Conservation (phyloP, 2,113 vertebrate species). For the Lagopus leucura region DNA sequence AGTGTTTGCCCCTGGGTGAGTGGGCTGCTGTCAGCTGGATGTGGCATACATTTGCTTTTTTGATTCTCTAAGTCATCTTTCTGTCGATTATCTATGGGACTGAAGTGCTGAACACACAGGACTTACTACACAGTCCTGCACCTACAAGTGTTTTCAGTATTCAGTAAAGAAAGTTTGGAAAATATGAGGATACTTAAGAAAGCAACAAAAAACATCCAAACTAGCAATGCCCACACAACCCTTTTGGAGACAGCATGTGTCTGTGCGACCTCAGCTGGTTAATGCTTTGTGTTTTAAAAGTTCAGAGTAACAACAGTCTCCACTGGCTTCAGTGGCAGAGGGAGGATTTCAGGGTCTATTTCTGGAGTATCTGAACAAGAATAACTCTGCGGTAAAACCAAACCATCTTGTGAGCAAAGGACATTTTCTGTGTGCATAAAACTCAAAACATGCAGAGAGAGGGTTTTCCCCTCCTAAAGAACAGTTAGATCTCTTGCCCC, state of each 20-base stretch:
- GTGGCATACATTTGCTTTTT: background rate
- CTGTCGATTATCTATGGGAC: background rate
- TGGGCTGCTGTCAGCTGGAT: background rate
- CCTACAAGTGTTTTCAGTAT: background rate
- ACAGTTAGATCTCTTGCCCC: background rate
- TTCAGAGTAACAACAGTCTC: background rate
- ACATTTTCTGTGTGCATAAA: background rate
- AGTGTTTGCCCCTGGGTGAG: fast-evolving
- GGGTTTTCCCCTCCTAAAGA: background rate
- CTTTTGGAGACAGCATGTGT: fast-evolving
- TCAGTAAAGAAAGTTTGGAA: background rate
- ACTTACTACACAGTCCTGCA: background rate
- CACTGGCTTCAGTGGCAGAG: background rate
- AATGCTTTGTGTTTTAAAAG: background rate
- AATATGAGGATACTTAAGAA: background rate
- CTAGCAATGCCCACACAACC: background rate
- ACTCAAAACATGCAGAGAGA: background rate
- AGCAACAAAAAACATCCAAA: background rate
- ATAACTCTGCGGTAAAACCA: background rate
- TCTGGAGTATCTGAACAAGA: background rate
- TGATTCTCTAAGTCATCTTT: background rate
- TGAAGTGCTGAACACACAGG: background rate
- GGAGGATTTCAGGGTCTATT: background rate
- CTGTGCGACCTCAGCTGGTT: background rate
- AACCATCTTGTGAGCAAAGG: background rate